Evolutionary conservation across 2,797 vertebrate genomes (phyloP).

Genomic region (Chromobotia macracanthus): DNA sequence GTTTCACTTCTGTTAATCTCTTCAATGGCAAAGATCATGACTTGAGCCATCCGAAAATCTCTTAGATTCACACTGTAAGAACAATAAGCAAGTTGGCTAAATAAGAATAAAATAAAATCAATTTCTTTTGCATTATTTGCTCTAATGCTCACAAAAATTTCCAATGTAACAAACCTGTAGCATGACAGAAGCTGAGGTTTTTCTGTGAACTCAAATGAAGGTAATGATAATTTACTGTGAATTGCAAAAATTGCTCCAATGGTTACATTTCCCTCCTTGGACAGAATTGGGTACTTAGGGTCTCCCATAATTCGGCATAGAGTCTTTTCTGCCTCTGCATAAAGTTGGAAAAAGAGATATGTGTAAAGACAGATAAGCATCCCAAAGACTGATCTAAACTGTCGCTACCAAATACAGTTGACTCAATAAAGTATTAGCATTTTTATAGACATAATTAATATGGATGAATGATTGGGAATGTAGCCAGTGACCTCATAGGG

Average conservation of each 20-base stretch:
- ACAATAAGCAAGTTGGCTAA: not conserved
- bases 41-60: slow-evolving; percentile 76
- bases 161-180: slow-evolving; percentile 67
- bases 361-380: slow-evolving; percentile 52
- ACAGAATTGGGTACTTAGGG: slow-evolving; percentile 31
- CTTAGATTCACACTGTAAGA: slow-evolving; percentile 70
- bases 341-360: slow-evolving; percentile 42
- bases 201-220: slow-evolving; percentile 65
- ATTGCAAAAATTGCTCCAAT: slow-evolving; percentile 51
- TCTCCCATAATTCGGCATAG: slow-evolving; percentile 65
- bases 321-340: slow-evolving; percentile 45
- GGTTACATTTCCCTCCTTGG: slow-evolving; percentile 46
- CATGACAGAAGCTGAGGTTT: slow-evolving; percentile 66
- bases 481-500: not conserved
- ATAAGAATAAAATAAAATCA: no score
- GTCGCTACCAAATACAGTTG: not conserved
- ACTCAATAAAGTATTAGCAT: not conserved
- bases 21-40: slow-evolving; percentile 76
- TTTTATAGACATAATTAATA: slow-evolving; percentile 38
- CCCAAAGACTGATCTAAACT: not conserved
- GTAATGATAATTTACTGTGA: slow-evolving; percentile 63
- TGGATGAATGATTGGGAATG: not conserved
- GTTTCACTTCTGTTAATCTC: slow-evolving; percentile 74
- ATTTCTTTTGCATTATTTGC: not conserved
- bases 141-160: not conserved